These are phyloP conservation scores for Argya squamiceps DNA, from an alignment of 2,797 vertebrate genomes.

Conservation along the genomic window DNA sequence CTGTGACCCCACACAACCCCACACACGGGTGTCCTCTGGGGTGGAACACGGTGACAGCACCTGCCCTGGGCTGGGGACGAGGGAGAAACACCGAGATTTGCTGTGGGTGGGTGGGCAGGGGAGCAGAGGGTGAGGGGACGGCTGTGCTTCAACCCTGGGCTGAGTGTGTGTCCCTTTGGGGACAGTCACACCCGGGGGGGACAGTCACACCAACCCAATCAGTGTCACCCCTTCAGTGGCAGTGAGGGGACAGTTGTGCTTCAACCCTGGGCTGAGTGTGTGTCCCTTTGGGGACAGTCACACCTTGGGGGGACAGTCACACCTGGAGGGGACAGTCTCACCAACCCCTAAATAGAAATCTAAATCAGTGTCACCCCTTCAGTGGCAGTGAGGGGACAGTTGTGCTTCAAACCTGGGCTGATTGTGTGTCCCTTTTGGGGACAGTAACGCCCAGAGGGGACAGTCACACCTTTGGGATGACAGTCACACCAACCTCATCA, in stretches of 20 bases:
- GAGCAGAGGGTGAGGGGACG: fast-evolving
- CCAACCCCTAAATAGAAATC: no score
- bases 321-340: not conserved
- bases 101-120: not conserved
- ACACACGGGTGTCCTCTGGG: fast-evolving
- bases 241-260: fast-evolving
- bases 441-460: no score
- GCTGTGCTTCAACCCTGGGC: not conserved
- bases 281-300: no score
- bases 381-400: no score
- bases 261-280: no score
- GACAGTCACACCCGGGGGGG: not conserved
- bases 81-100: not conserved
- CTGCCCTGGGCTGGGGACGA: not conserved
- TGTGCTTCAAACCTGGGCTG: not conserved
- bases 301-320: no score
- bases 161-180: fast-evolving
- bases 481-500: no score
- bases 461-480: no score
- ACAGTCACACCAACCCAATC: not conserved
- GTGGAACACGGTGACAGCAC: not conserved
- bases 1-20: not conserved
- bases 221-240: not conserved
- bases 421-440: not conserved
- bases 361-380: no score